Percentiles rank a stretch among this genome's conserved stretches.
Conservation (phyloP, 2,888 invertebrate genomes). For the Therioaphis trifolii region DNA sequence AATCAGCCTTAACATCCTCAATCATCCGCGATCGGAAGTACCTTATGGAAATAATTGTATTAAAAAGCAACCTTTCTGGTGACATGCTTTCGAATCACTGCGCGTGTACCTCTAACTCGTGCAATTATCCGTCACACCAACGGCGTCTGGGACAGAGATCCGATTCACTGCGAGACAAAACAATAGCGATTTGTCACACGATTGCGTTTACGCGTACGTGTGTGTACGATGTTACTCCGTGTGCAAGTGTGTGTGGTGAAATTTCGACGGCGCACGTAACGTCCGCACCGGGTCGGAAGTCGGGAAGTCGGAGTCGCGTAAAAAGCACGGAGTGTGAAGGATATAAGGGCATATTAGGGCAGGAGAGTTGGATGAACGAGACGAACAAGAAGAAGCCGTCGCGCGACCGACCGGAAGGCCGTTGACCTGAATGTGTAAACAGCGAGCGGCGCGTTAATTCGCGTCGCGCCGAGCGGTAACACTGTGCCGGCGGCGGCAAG, state of each 20-base stretch:
- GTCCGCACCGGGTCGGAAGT: slow-evolving; percentile 3
- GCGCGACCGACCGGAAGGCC: slow-evolving; percentile 14
- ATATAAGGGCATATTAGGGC: neutral
- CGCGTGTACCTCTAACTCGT: neutral
- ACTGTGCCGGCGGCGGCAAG: slow-evolving; percentile 38
- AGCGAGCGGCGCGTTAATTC: slow-evolving; percentile 47
- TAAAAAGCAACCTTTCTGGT: neutral
- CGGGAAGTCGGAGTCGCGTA: neutral
- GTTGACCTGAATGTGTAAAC: slow-evolving; percentile 50
- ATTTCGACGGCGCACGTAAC: neutral
- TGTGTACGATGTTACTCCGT: neutral
- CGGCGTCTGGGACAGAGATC: neutral
- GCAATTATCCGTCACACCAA: neutral
- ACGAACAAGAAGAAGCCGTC: slow-evolving; percentile 1
- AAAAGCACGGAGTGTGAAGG: neutral
- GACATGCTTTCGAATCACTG: neutral
- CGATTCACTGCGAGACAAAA: neutral
- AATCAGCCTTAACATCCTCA: too few species aligned
- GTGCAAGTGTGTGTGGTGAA: neutral
- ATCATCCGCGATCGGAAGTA: neutral
- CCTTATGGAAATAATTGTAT: neutral
- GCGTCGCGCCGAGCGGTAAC: slow-evolving; percentile 40
- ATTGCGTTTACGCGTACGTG: neutral
- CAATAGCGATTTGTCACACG: neutral
- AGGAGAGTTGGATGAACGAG: too few species aligned